Conservation (phyloP, 2,113 vertebrate genomes). For the Regulus satrapa region DNA sequence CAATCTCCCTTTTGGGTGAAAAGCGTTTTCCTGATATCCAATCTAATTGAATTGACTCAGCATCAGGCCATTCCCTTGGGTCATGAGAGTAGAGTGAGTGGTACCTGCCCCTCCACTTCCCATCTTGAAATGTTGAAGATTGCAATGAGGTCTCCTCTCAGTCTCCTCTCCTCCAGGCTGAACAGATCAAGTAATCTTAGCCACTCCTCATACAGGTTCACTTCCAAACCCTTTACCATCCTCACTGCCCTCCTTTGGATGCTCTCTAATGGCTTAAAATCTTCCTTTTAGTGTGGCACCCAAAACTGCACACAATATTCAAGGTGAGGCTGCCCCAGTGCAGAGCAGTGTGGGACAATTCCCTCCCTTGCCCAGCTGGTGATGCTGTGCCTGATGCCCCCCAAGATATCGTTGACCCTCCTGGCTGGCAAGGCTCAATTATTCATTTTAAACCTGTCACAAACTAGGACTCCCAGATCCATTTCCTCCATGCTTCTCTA, state of each 20-base stretch:
- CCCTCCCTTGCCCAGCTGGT: accelerated
- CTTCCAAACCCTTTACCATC: background rate
- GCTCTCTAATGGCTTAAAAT: background rate
- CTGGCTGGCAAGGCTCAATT: background rate
- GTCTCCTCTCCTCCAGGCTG: background rate
- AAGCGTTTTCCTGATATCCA: background rate
- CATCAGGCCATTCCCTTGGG: background rate
- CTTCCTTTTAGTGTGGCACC: background rate
- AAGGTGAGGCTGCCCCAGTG: background rate
- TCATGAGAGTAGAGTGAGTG: background rate
- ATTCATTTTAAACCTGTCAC: background rate
- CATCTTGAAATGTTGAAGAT: background rate
- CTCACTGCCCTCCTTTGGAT: background rate
- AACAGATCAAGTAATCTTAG: accelerated
- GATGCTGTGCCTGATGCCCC: background rate
- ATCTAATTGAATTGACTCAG: background rate
- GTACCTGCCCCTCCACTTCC: background rate
- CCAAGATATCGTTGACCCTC: accelerated
- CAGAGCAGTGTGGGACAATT: background rate
- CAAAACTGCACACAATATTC: background rate
- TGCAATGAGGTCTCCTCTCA: too few relatives aligned
- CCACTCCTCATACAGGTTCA: background rate
- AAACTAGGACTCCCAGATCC: background rate
- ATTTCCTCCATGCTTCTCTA: accelerated
- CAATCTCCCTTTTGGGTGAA: background rate